Evolutionary conservation across 2,888 invertebrate genomes (phyloP).

Genomic region (Polia nebulosa): DNA sequence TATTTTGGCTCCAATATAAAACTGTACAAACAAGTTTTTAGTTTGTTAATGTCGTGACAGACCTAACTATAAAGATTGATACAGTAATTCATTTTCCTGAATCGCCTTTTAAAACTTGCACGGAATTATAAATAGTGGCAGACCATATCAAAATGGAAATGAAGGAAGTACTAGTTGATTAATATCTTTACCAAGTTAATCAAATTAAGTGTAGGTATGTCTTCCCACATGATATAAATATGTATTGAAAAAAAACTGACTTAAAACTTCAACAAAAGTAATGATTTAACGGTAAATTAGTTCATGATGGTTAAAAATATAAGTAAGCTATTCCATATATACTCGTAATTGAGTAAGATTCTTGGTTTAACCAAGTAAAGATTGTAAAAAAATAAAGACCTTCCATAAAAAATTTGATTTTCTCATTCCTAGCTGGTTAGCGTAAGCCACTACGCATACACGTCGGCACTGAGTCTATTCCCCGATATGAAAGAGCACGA

Average conservation of each 20-base stretch:
- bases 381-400: neutral
- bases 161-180: conserved; percentile 46
- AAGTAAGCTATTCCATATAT: neutral
- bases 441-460: conserved; percentile 84
- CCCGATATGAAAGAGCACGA: conserved; percentile 88
- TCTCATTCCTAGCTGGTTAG: conserved; percentile 80
- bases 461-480: conserved; percentile 86
- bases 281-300: neutral
- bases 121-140: conserved; percentile 48
- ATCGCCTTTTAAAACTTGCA: conserved; percentile 50
- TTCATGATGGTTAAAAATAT: neutral
- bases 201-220: conserved; percentile 45
- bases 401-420: neutral
- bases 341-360: neutral
- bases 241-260: conserved; percentile 1
- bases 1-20: neutral
- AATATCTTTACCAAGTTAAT: conserved; percentile 48
- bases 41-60: conserved; percentile 13
- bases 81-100: conserved; percentile 52
- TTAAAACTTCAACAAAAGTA: neutral
- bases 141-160: conserved; percentile 54
- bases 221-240: conserved; percentile 39
- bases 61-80: conserved; percentile 15
- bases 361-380: neutral
- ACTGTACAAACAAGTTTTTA: neutral